Evolutionary conservation across 2,888 invertebrate species (phyloP), one percentile per base, ranked within the genome.

Genomic region (Leucozona laternaria): DNA sequence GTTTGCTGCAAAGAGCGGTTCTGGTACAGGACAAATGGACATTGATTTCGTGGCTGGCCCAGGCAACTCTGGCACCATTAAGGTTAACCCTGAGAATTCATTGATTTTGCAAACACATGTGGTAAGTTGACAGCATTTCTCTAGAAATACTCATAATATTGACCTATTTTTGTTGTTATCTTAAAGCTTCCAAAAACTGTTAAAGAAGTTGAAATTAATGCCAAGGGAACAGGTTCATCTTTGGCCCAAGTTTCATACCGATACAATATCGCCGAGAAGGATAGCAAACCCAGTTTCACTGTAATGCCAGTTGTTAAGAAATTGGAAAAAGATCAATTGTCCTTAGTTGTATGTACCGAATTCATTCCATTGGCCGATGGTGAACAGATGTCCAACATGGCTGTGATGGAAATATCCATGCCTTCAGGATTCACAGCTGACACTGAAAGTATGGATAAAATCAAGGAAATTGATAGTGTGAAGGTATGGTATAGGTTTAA

Each of bases 351-450:
- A 77, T 98, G 98, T 90, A 95, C 96, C 68, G 95, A 95, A 95
- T 97, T 93, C 68, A 68, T 89, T 3, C 90, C 90, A 0, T 79
- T 88, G 0, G 89, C 89, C 15, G 90, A 89, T 10, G 90, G 8
- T 17, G 8, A 94, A 43, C 94, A 95, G 89, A 94, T 95, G 66
- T 95, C 96, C 84, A 98, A 98, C 88, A 96, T 98, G 95, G 97
- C 97, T 13, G 96, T 98, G 0, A 96, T 98, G 94, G 97, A 98
- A 90, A 96, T 98, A 0, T 95, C 95, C 84, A 93, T 98, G 79
- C 98, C 98, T 0, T 98, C 98, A 0, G 98, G 98, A n/a, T 98
- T 96, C 91, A 95, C 96, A 0, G 96, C 97, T 0, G 97, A 98
- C 89, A 93, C 95, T 88, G 95, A 96, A 89, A 96, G 95, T 0